Evolutionary conservation across 2,888 invertebrate species (phyloP), one percentile per base, ranked within the genome.

Genomic region (Limnephilus rhombicus): DNA sequence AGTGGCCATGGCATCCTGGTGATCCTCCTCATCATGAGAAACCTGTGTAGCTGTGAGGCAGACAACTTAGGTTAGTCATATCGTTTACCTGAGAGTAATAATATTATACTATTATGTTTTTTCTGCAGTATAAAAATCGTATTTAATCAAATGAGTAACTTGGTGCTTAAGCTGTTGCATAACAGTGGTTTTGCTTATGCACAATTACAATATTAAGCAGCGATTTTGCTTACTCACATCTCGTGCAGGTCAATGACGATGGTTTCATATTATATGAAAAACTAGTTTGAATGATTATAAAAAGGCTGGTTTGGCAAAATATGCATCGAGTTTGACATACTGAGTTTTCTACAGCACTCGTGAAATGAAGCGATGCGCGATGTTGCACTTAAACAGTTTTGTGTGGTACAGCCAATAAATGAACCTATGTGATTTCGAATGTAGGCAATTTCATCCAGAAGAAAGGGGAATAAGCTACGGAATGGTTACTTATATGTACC

Each of bases 31-130:
- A n/a, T 93, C 85, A 82, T 92, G 86, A 90, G 83, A 45, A 88
- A 49, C 41, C 31, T 80, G 2, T 80, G 83, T 34, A 53, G 45
- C 83, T 87, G 86, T 87, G 90, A 89, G 81, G 92, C 91, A 80
- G 93, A 93, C 82, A 93, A 93, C 87, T 90, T 93, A 90, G 93
- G 93, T 93, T 89, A 93, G 93, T 93, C 89, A 85, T 89, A 92
- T 91, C 90, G 91, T 91, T 92, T 86, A 90, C 92, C 87, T 87
- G 86, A 37, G 90, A 91, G 45, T 15, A 80, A 80, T 18, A 34
- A 12, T 2, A 1, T 68, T 24, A n/a, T 49, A 49, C 15, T 45
- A 12, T 85, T 15, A 53, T 15, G 53, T 68, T 68, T 68, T 7
- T 24, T 53, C 24, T 7, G 68, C 37, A 41, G n/a, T 45, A 85